Evolutionary conservation across 2,797 vertebrate species (phyloP), one percentile per base, ranked within the genome.

Genomic region (Oreochromis mossambicus): DNA sequence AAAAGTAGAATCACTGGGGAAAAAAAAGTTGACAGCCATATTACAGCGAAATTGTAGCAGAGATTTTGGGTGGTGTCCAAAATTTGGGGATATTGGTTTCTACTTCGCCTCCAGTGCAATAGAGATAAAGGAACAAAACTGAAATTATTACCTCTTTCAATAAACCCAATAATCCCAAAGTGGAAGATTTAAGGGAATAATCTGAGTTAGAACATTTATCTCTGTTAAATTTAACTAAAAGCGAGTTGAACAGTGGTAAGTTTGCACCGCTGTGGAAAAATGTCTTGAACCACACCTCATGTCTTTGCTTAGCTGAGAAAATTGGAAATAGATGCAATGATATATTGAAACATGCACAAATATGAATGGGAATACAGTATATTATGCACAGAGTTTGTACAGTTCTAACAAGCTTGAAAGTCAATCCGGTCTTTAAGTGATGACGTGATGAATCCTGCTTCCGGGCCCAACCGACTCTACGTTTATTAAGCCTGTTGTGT

Each of bases 161-260:
- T 17, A 46, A 70, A 46, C 66, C 38, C 5, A 70, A 70, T 46
- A 17, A 70, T 26, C 41, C 9, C 24, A 17, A 46, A 73, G 41
- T 48, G 3, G n/a, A 4, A 8, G 36, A 66, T 66, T 66, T 66
- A 41, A 41, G 7, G 36, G n/a, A 66, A 21, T 66, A 41, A 66
- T 38, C 21, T 41, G 11, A 41, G 19, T 66, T 66, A 0, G 7
- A 38, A 0, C 3, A 13, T 66, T 66, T 66, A 66, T 14, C 4
- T 8, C 12, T 66, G 34, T n/a, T 63, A 63, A 63, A 63, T 36
- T 7, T 63, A 63, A 7, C 58, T 63, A 36, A 63, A 63, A 4
- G 4, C 1, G 0, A 2, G 0, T 36, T 66, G 61, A 41, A 21
- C 4, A 66, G 1, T 66, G 34, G 19, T 21, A 8, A n/a, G 32